Conservation (phyloP, 2,888 invertebrate genomes). For the Lumbricus terrestris region DNA sequence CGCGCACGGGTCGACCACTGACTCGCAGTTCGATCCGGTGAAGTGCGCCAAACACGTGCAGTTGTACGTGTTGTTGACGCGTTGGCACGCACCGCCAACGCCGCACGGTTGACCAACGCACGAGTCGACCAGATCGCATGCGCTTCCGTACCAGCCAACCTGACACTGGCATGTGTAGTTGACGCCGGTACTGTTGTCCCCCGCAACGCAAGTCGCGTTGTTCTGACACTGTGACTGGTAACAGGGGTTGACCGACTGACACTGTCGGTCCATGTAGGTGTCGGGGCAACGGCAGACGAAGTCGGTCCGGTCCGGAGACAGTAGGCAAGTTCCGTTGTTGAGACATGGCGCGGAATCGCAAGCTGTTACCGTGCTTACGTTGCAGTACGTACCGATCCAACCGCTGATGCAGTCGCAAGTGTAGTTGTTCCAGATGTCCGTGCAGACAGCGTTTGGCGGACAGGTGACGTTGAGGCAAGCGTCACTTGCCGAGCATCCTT, state of each 20-base stretch:
- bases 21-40: conserved; percentile 46
- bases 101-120: conserved; percentile 32
- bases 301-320: conserved; percentile 38
- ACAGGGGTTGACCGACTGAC: conserved; percentile 48
- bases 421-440: conserved; percentile 48
- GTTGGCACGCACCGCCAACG: conserved; percentile 36
- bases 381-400: conserved; percentile 48
- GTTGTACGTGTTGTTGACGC: conserved; percentile 19
- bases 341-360: conserved; percentile 49
- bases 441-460: conserved; percentile 45
- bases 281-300: conserved; percentile 46
- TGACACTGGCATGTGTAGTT: conserved; percentile 28
- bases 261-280: conserved; percentile 45
- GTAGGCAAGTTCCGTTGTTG: conserved; percentile 48
- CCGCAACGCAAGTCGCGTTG: conserved; percentile 44
- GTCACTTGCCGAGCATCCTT: conserved; percentile 47
- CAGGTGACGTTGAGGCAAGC: conserved; percentile 47
- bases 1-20: conserved; percentile 38
- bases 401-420: conserved; percentile 48
- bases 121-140: conserved; percentile 44
- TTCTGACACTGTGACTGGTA: conserved; percentile 44
- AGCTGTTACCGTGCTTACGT: conserved; percentile 40
- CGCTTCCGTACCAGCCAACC: conserved; percentile 29
- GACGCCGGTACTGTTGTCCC: neutral
- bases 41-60: conserved; percentile 38